These are phyloP conservation scores for Petromus typicus DNA, from an alignment of 2,113 vertebrate genomes.

Conservation along the genomic window DNA sequence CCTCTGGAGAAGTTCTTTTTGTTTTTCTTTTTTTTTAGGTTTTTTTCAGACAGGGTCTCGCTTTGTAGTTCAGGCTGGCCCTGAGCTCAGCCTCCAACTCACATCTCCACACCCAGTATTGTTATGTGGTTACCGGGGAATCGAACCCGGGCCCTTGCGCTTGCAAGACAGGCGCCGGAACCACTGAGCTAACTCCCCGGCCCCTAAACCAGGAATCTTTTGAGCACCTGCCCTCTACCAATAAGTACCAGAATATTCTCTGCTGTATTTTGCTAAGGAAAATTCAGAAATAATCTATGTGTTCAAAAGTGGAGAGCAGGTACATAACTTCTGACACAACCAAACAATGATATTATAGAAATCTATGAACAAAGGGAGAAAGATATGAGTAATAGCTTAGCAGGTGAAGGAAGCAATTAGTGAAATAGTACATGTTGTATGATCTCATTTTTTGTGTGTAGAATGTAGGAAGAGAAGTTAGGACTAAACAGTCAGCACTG, in stretches of 20 bases:
- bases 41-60: too few relatives aligned
- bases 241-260: background rate
- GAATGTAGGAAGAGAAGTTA: too few relatives aligned
- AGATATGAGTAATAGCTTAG: background rate
- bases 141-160: too few relatives aligned
- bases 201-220: background rate
- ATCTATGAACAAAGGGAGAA: conserved; percentile 5
- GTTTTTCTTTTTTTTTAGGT: too few relatives aligned
- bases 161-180: too few relatives aligned
- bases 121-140: too few relatives aligned
- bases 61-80: too few relatives aligned
- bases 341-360: background rate
- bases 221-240: background rate
- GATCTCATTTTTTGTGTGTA: background rate
- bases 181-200: too few relatives aligned
- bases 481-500: background rate
- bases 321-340: background rate
- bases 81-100: too few relatives aligned
- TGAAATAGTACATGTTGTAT: background rate
- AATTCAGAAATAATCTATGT: background rate
- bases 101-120: too few relatives aligned
- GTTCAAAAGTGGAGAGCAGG: background rate
- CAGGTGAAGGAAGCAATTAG: background rate
- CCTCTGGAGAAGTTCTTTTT: conserved; percentile 27
- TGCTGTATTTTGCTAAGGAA: conserved; percentile 7